Evolutionary conservation across 2,888 invertebrate species (phyloP).

Genomic region (Xestia xanthographa): DNA sequence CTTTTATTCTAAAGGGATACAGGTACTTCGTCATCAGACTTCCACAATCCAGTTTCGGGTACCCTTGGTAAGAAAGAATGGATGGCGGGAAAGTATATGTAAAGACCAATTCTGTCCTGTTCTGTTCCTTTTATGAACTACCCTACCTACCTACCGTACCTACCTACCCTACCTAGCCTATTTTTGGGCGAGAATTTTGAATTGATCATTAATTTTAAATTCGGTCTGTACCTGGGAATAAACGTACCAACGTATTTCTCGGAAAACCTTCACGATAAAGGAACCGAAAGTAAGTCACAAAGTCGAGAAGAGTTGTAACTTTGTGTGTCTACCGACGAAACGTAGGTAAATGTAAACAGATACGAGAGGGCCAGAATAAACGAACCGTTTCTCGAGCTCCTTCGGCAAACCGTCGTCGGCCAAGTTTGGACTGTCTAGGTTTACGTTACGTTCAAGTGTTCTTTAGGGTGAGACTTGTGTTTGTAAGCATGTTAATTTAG

Average conservation of each 20-base stretch:
- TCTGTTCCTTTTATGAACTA: neutral
- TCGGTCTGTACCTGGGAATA: neutral
- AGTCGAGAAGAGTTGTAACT: slow-evolving; percentile 42
- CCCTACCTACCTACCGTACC: too few relatives aligned
- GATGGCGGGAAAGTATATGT: too few relatives aligned
- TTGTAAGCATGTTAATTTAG: neutral
- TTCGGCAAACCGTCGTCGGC: slow-evolving; percentile 19
- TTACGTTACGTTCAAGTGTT: neutral
- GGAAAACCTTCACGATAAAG: slow-evolving; percentile 16
- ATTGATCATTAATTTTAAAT: slow-evolving; percentile 9
- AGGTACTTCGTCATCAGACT: neutral
- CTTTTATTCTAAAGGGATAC: neutral
- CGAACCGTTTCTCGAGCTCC: slow-evolving; percentile 39
- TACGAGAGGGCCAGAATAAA: slow-evolving; percentile 45
- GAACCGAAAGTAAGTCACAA: slow-evolving; percentile 29
- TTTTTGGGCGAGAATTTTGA: neutral
- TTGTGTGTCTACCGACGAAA: slow-evolving; percentile 22
- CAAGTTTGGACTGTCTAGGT: slow-evolving; percentile 15
- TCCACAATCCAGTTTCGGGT: neutral
- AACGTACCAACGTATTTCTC: slow-evolving; percentile 2
- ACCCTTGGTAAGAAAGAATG: neutral
- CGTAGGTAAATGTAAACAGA: slow-evolving; percentile 51
- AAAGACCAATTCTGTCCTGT: neutral
- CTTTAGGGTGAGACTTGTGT: neutral
- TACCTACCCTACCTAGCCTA: neutral